Evolutionary conservation across 2,888 invertebrate species (phyloP).

Genomic region (Ischnus inquisitorius): DNA sequence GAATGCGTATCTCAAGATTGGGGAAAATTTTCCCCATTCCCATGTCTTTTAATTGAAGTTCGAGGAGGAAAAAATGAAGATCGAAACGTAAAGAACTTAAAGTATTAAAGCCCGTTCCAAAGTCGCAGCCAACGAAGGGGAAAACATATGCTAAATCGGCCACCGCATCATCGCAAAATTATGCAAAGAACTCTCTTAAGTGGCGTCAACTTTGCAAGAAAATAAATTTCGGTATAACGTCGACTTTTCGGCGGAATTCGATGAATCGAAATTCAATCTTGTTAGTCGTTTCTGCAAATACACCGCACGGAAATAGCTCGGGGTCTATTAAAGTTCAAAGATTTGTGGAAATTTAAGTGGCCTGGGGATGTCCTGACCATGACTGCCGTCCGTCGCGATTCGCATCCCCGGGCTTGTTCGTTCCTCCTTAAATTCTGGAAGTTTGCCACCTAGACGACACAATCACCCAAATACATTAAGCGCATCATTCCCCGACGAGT

Average conservation of each 20-base stretch:
- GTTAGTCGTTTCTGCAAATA: too few relatives aligned
- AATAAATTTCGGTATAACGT: neutral
- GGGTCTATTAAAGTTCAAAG: neutral
- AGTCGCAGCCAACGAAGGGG: neutral
- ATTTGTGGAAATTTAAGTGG: neutral
- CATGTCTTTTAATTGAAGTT: too few relatives aligned
- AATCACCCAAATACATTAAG: conserved; percentile 36
- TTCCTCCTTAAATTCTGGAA: conserved; percentile 42
- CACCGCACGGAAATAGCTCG: neutral
- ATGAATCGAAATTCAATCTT: too few relatives aligned
- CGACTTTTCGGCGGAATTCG: too few relatives aligned
- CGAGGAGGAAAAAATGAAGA: too few relatives aligned
- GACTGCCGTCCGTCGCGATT: conserved; percentile 44
- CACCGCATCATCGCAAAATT: too few relatives aligned
- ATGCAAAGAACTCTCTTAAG: too few relatives aligned
- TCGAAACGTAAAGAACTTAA: neutral
- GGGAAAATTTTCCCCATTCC: neutral
- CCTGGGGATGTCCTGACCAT: conserved; percentile 61
- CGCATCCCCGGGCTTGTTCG: neutral
- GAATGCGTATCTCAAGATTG: too few relatives aligned
- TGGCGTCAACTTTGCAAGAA: neutral
- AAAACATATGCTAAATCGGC: neutral
- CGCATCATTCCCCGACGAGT: neutral
- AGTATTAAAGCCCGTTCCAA: neutral
- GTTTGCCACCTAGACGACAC: conserved; percentile 45